Evolutionary conservation across 2,888 invertebrate species (phyloP), one percentile per base, ranked within the genome.

Genomic region (Flabesymbios commensalis): DNA sequence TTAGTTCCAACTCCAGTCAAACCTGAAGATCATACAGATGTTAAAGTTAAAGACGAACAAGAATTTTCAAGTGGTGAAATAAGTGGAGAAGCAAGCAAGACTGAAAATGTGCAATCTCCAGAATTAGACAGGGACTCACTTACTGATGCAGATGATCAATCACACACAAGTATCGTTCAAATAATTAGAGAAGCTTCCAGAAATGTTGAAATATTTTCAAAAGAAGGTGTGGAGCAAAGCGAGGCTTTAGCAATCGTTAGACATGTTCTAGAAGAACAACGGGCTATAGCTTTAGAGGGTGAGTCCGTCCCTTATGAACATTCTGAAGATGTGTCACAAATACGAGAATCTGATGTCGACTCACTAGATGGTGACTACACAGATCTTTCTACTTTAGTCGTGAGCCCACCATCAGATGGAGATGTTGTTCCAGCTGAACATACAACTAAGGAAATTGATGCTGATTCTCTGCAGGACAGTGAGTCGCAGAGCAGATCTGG

Each of bases 1-100:
- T 64, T 81, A 31, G n/a, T n/a, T n/a, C n/a, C n/a, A n/a, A n/a
- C n/a, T n/a, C 65, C 75, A 28, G 22, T 61, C 3, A 55, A 54
- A 63, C 76, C 56, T 26, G 41, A 43, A 28, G 41, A 41, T 10
- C 39, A 49, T 10, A 55, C 68, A 19, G 67, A 70, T 45, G 59
- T 62, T 48, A 64, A 67, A 32, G 57, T 62, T 42, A 61, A 66
- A 24, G 60, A 63, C 17, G 63, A 60, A 5, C 52, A 41, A 24
- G 67, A 67, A 31, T 60, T 63, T 7, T 49, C 36, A 41, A 59
- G 57, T 31, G 62, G 31, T 19, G 41, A 49, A 17, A 31, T 33
- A 31, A 54, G 28, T 32, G 63, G 63, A 3, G n/a, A n/a, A n/a
- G 24, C 49, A 26, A 49, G 29, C 28, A 24, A 33, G 24, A 0